A percentile compares a stretch with the other conserved stretches of the same genome.
Evolutionary conservation across 2,888 invertebrate species (phyloP).

Genomic region (Syritta pipiens): DNA sequence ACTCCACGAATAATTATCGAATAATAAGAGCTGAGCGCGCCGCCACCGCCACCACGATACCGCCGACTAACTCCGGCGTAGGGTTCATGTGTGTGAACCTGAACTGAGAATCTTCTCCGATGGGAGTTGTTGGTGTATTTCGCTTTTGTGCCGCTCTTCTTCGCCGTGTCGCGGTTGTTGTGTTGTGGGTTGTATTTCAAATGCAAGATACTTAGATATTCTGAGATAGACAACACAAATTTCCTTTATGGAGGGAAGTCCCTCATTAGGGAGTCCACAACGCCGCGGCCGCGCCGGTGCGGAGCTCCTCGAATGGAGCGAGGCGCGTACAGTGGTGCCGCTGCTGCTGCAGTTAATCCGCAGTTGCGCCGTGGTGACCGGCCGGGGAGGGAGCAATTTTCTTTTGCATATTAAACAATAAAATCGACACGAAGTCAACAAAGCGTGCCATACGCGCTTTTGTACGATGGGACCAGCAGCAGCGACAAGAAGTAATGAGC

Average conservation of each 20-base stretch:
- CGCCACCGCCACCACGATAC: slow-evolving; percentile 52
- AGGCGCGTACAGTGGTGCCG: too few species aligned
- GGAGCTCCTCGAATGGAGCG: too few species aligned
- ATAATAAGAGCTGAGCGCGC: slow-evolving; percentile 57
- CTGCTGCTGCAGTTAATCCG: too few species aligned
- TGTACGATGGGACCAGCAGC: too few species aligned
- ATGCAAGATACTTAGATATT: slow-evolving; percentile 56
- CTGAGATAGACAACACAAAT: slow-evolving; percentile 61
- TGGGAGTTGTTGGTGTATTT: slow-evolving; percentile 14
- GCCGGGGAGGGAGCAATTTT: slow-evolving; percentile 46
- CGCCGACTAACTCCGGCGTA: slow-evolving; percentile 55
- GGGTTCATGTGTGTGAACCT: slow-evolving; percentile 62
- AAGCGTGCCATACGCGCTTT: slow-evolving; percentile 68
- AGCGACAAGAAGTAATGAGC: too few species aligned
- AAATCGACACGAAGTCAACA: slow-evolving; percentile 61
- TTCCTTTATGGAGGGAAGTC: slow-evolving; percentile 58
- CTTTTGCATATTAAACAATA: slow-evolving; percentile 68
- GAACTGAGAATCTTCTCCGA: slow-evolving; percentile 36
- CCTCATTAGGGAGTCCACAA: slow-evolving; percentile 58
- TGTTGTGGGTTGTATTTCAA: slow-evolving; percentile 39
- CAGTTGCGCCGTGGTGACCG: too few species aligned
- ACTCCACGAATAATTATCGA: slow-evolving; percentile 65
- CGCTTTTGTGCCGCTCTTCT: neutral
- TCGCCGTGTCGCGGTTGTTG: slow-evolving; percentile 10
- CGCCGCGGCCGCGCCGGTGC: neutral